phyloP scores from a whole-genome alignment of 2,888 invertebrate genomes.

The Schizotus pectinicornis region DNA sequence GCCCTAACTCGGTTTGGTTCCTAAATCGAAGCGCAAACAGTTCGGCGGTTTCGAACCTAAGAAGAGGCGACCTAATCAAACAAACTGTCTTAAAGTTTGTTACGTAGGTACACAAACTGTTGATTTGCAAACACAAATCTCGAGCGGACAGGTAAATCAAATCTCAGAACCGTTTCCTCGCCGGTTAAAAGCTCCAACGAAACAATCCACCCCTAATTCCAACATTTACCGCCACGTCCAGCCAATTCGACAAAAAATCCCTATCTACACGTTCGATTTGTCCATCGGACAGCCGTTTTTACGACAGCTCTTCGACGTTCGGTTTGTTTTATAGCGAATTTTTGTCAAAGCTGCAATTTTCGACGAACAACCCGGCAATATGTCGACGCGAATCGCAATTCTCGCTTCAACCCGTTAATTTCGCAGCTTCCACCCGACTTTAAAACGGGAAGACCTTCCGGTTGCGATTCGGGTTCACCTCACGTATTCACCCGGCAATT shows the following conservation, averaged over 20 bases:
- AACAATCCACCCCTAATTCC: no score
- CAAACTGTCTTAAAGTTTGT: slow-evolving; percentile 6
- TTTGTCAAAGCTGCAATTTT: no score
- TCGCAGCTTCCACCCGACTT: no score
- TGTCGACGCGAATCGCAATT: no score
- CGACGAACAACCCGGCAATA: no score
- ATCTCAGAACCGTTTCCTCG: neutral
- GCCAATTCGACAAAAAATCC: no score
- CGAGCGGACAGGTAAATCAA: neutral
- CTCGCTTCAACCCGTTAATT: no score
- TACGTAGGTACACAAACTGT: slow-evolving; percentile 15
- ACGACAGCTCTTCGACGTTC: no score
- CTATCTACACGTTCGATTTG: no score
- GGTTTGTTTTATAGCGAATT: no score
- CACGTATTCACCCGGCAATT: slow-evolving; percentile 35
- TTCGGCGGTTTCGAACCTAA: neutral
- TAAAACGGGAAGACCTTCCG: slow-evolving; percentile 5
- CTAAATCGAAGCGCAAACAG: slow-evolving; percentile 24
- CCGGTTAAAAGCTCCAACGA: neutral
- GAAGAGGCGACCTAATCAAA: slow-evolving; percentile 21
- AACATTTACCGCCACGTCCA: no score
- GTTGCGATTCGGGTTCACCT: slow-evolving; percentile 22
- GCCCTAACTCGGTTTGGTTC: slow-evolving; percentile 17
- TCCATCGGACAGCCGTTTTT: no score
- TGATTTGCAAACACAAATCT: slow-evolving; percentile 8